Evolutionary conservation across 2,113 vertebrate species (phyloP).

Genomic region (Myotis brandtii): DNA sequence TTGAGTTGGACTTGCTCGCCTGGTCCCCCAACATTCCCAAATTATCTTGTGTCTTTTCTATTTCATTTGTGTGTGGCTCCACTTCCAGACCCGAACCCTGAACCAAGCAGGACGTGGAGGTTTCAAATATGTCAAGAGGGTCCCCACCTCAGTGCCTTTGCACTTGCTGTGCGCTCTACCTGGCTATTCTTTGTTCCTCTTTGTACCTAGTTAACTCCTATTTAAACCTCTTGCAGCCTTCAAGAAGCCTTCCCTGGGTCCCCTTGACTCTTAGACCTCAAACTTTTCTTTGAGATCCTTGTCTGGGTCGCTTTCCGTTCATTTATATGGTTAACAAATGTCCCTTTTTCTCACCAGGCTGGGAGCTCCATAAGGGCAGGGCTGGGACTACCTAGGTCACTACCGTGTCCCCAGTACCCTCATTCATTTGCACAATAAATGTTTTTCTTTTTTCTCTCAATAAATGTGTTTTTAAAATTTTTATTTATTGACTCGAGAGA

Average conservation of each 20-base stretch:
- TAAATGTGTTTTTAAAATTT: background rate
- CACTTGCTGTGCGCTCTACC: background rate
- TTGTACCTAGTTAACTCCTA: background rate
- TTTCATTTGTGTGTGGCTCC: too few species aligned
- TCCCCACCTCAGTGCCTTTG: background rate
- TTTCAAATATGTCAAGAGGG: background rate
- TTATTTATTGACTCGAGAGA: background rate
- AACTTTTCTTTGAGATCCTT: background rate
- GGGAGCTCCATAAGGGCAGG: background rate
- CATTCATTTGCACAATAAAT: background rate
- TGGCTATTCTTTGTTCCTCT: background rate
- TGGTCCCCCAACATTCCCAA: too few species aligned
- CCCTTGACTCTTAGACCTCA: background rate
- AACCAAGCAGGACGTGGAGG: too few species aligned
- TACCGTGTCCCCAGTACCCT: background rate
- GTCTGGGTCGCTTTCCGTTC: background rate
- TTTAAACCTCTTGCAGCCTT: background rate
- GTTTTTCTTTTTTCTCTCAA: background rate
- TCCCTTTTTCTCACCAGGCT: background rate
- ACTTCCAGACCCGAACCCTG: too few species aligned
- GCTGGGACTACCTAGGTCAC: background rate
- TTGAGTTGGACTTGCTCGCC: too few species aligned
- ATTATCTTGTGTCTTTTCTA: too few species aligned
- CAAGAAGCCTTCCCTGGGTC: background rate
- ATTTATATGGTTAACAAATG: background rate